Base-by-base conservation (phyloP, 1,140 invertebrate species). In the Holotrichia oblita region DNA sequence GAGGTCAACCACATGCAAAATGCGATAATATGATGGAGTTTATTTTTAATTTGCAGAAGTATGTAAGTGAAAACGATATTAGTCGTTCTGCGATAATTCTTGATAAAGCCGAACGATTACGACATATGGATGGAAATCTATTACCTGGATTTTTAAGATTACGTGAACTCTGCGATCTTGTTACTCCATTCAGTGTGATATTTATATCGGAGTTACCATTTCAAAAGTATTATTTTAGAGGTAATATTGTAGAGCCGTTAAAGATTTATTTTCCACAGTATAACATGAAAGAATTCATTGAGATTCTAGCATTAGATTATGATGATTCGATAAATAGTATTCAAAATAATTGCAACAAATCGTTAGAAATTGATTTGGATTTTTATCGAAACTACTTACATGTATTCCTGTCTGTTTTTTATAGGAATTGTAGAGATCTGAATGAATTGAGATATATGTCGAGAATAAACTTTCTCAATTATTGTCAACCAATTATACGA, bases 211-310 rank as follows among this genome's bases (percentile, higher is more conserved):
- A 95, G 84, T 88, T 97, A 44, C 87, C 92, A 24, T 95, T 94
- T 86, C 94, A 96, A 81, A 96, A 96, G 83, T 96, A 93, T 85
- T 88, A 91, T 80, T 88, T 89, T 24, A 92, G 92, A 85, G 91
- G 90, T 27, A 93, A 92, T n/a, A 87, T 92, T 3, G 86, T 88
- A n/a, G 93, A 95, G 79, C 93, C 95, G 0, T 90, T 96, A 34
- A 91, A 91, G 78, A 82, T 97, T 12, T 90, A 93, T 85, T 96
- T 96, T 86, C 90, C 94, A 0, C 95, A 96, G 82, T 98, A 97
- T 83, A 93, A 88, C 14, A 93, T 92, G 88, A 91, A 94, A 10
- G 94, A 97, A 84, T 86, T 96, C 0, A 85, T 89, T n/a, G 88
- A 93, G 83, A 94, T 98, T 80, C 89, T 97, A 82, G 88, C 88